Evolutionary conservation across 2,888 invertebrate genomes (phyloP).

Genomic region (Glyphotaelius pellucidus): DNA sequence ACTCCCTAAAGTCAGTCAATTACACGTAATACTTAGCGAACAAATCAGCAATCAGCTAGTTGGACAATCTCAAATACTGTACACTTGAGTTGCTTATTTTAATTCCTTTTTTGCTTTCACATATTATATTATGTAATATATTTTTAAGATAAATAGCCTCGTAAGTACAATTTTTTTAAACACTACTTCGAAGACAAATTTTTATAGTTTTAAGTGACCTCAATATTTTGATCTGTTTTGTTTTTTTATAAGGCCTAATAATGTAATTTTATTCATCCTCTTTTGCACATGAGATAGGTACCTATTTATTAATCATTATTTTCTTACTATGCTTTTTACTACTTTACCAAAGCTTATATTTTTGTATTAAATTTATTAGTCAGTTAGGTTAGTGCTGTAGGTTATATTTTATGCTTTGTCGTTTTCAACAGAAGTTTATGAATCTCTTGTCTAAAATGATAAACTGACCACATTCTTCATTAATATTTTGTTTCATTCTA

Average conservation of each 20-base stretch:
- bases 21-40: slow-evolving; percentile 10
- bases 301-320: slow-evolving; percentile 19
- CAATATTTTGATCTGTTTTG: background rate
- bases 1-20: slow-evolving; percentile 41
- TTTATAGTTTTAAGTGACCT: slow-evolving; percentile 2
- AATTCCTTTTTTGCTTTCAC: background rate
- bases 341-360: slow-evolving; percentile 40
- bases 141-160: background rate
- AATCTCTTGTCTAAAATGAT: background rate
- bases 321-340: slow-evolving; percentile 36
- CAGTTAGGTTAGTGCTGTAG: background rate
- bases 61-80: background rate
- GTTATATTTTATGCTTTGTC: background rate
- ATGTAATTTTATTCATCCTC: background rate
- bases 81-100: background rate
- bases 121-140: background rate
- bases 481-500: background rate
- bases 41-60: background rate
- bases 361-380: slow-evolving; percentile 19
- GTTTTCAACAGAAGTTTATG: background rate
- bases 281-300: background rate
- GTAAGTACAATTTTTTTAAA: background rate
- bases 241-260: background rate
- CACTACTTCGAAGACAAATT: background rate
- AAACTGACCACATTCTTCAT: background rate